Evolutionary conservation across 1,140 invertebrate species (phyloP), one percentile per base, ranked within the genome.

Genomic region (Conus ventricosus): DNA sequence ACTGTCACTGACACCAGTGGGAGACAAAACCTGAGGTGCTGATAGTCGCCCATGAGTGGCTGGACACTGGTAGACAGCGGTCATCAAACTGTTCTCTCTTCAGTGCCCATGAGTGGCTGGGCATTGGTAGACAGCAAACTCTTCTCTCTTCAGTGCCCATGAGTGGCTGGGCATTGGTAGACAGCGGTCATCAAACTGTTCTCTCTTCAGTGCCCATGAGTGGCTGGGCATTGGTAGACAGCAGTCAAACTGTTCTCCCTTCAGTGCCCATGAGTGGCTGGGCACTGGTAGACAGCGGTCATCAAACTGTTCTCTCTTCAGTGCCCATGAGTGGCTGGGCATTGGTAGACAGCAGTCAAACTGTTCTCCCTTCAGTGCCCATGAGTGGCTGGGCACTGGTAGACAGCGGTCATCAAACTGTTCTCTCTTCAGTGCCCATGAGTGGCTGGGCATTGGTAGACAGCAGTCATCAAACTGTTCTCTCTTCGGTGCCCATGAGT

Each of bases 181-280:
- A 89, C 10, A 89, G 23, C 39, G 78, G 5, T 51, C 25, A 75
- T n/a, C n/a, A n/a, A n/a, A n/a, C n/a, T n/a, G n/a, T n/a, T n/a
- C n/a, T n/a, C n/a, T n/a, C n/a, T n/a, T n/a, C n/a, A n/a, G n/a
- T n/a, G n/a, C n/a, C n/a, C 84, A 84, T 89, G 5, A 13, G n/a
- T 23, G 88, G 84, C 27, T 86, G 78, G 25, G 54, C 85, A 83
- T 82, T 85, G 81, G 89, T 87, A n/a, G 86, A 89, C 10, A 89
- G 23, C 39, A 84, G 5, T 51, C 25, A 75, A 15, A 89, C 83
- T n/a, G n/a, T n/a, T n/a, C n/a, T n/a, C n/a, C n/a, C n/a, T n/a
- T n/a, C n/a, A n/a, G n/a, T n/a, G n/a, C n/a, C n/a, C 84, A 84
- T 89, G 5, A 13, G n/a, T 23, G 88, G 84, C 27, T 86, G 78